Evolutionary conservation across 2,888 invertebrate species (phyloP).

Genomic region (Agrilus mali): DNA sequence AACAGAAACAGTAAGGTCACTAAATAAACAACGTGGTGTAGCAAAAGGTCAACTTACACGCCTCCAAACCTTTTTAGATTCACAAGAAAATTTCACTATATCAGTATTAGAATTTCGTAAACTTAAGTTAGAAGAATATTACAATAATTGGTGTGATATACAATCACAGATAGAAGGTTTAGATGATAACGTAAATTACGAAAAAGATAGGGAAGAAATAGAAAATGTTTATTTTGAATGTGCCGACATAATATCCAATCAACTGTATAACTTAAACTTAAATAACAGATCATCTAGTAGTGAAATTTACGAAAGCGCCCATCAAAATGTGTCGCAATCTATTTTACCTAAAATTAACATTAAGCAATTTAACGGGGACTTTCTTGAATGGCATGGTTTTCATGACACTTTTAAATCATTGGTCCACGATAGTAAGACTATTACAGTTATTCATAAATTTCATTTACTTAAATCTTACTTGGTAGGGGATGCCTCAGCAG

Average conservation of each 20-base stretch:
- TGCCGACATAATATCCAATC: neutral
- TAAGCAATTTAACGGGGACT: neutral
- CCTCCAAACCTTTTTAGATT: too few species aligned
- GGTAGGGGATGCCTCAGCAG: neutral
- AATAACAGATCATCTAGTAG: neutral
- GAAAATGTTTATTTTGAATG: conserved; percentile 2
- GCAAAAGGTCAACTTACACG: too few species aligned
- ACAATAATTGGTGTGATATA: neutral
- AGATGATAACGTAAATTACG: conserved; percentile 1
- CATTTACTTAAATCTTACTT: neutral
- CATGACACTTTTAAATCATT: conserved; percentile 1
- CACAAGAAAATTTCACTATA: too few species aligned
- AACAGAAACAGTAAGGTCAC: too few species aligned
- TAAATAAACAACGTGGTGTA: too few species aligned
- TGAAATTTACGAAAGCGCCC: neutral
- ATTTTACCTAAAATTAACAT: conserved; percentile 2
- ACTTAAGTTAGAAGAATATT: too few species aligned
- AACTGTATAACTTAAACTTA: neutral
- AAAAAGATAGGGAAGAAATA: neutral
- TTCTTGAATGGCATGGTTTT: neutral
- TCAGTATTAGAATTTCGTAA: too few species aligned
- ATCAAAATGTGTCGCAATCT: neutral
- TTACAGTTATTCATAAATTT: conserved; percentile 2
- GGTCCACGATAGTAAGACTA: conserved; percentile 1
- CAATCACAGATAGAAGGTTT: conserved; percentile 1